phyloP scores from a whole-genome alignment of 2,888 invertebrate species.

The Synanthedon tipuliformis region DNA sequence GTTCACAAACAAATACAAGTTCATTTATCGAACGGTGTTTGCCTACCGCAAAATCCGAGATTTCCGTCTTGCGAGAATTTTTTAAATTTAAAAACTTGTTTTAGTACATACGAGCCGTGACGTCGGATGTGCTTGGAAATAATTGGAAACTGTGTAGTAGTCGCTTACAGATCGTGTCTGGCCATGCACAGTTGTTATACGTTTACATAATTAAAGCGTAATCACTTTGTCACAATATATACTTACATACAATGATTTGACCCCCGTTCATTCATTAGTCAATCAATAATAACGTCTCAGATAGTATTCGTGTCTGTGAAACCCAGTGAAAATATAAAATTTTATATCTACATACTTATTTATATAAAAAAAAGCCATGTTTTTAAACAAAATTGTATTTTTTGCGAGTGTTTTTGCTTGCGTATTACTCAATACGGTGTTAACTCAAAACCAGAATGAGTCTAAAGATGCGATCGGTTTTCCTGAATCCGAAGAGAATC shows the following conservation, averaged over 20 bases:
- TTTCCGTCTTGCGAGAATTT: too few species aligned
- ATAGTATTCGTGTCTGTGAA: too few species aligned
- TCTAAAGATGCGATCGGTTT: slow-evolving; percentile 39
- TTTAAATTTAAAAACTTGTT: slow-evolving; percentile 27
- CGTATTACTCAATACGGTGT: slow-evolving; percentile 9
- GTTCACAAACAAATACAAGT: too few species aligned
- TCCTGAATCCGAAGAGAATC: slow-evolving; percentile 51
- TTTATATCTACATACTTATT: too few species aligned
- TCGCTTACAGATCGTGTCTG: not conserved
- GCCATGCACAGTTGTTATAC: not conserved
- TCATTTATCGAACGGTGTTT: too few species aligned
- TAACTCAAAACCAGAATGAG: slow-evolving; percentile 14
- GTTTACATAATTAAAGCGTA: not conserved
- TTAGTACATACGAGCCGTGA: slow-evolving; percentile 17
- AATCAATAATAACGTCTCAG: not conserved
- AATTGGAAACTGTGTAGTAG: not conserved
- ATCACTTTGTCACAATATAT: not conserved
- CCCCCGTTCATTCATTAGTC: not conserved
- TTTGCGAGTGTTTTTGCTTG: slow-evolving; percentile 16
- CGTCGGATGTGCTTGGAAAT: not conserved
- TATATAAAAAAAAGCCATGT: not conserved
- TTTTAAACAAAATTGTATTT: not conserved
- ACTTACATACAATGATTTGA: not conserved
- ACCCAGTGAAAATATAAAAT: too few species aligned
- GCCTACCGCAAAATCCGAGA: too few species aligned